Base-by-base conservation (phyloP, 1,140 invertebrate species). In the Drosophila jambulina region DNA sequence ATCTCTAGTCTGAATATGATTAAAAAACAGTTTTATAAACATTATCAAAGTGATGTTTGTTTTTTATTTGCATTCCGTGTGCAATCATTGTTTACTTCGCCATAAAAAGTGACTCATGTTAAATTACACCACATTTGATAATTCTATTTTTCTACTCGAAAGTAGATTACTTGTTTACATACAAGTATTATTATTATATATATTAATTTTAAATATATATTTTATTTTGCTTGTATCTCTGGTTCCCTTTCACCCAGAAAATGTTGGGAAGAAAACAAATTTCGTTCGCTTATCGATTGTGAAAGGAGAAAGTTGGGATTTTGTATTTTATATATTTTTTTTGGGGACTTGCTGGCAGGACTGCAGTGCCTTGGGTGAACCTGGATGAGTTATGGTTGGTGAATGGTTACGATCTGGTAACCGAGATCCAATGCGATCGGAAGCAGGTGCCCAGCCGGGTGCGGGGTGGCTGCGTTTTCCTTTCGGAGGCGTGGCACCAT, bases 231-330 rank as follows among this genome's bases (percentile, higher is more conserved):
- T 25, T 32, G 8, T 4, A 13, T 19, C 10, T 27, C 10, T 15
- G 19, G n/a, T n/a, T 23, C 19, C 60, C 62, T 65, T 69, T 69
- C 67, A 75, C 71, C 57, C 17, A 25, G 8, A n/a, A 74, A 59
- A 40, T 23, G 19, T 32, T 43, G 42, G 40, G 53, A 53, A 46
- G 56, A 43, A 65, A 59, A 48, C 36, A 10, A 27, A 45, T 75
- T 71, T 42, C 42, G 17, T 71, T 71, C 53, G 36, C 59, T 71
- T 61, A 45, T 57, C 48, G 49, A 64, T 51, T 82, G 67, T 56
- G 58, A 75, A 79, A 79, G 76, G 80, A 83, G 80, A 88, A 88
- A 87, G 80, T 81, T 62, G 49, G 15, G 19, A 34, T 51, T 51
- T 51, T 51, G 25, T 32, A 27, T 49, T 10, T 49, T 29, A 29